These are phyloP conservation scores for Paraescarpia echinospica DNA, from an alignment of 1,140 invertebrate genomes.

Conservation along the genomic window DNA sequence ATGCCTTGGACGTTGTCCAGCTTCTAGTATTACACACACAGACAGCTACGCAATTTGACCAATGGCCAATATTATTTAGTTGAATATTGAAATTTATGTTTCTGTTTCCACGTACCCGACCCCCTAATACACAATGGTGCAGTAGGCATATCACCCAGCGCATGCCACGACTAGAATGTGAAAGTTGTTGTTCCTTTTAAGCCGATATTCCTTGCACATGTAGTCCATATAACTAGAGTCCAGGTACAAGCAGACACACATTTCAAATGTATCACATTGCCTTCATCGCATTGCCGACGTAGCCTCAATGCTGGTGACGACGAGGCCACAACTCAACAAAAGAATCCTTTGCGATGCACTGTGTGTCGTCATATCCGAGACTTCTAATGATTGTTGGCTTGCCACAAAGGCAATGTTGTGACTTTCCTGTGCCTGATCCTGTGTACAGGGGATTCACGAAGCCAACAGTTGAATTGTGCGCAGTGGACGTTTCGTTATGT, in stretches of 20 bases:
- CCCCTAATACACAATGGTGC: too few species aligned
- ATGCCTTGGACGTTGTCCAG: too few species aligned
- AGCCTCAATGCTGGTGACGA: background rate
- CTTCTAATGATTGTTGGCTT: background rate
- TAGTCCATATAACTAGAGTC: too few species aligned
- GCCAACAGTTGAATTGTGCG: background rate
- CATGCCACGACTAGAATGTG: too few species aligned
- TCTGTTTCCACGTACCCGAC: too few species aligned
- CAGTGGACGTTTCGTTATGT: background rate
- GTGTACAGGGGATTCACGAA: background rate
- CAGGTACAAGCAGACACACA: background rate
- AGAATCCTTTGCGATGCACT: background rate
- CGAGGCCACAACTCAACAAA: background rate
- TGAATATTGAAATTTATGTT: too few species aligned
- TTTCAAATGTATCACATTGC: background rate
- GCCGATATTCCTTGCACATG: too few species aligned
- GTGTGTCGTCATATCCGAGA: background rate
- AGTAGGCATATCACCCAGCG: too few species aligned
- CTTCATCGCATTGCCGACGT: background rate
- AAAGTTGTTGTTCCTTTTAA: too few species aligned
- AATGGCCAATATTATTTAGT: too few species aligned
- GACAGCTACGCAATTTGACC: too few species aligned
- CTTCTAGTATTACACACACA: too few species aligned
- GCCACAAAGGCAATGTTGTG: background rate
- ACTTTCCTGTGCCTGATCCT: background rate